Evolutionary conservation across 92 coral and sea anemone genomes (phyloP), one percentile per base, ranked within the genome.

Genomic region (Diadumene lineata): DNA sequence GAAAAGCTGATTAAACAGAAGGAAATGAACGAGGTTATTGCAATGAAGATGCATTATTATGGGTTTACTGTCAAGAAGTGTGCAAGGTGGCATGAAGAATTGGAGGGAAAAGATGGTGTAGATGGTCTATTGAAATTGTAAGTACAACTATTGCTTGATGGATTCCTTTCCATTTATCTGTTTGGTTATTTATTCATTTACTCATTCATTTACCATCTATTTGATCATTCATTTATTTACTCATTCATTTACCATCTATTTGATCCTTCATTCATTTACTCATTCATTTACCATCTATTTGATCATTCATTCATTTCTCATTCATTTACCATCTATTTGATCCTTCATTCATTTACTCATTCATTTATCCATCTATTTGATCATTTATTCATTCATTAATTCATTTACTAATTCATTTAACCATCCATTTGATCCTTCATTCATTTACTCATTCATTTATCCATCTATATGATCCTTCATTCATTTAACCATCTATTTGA

Each of bases 21-120:
- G 22, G 74, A 64, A 0, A 85, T 86, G 88, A 85, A 86, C 44
- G 98, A 94, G 43, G 88, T 94, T 22, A 79, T 94, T 78, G 93
- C 94, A 7, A 85, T 94, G 97, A 94, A 94, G 84, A 68, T 94
- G 46, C 98, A 94, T 29, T 94, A 88, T 68, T 69, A 82, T 18
- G 93, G 88, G 0, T 69, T 78, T 53, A 74, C 85, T 21, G 79
- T 94, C 57, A 79, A 81, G 66, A 85, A 60, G 44, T 90, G 92
- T 73, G 97, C 89, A 6, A 77, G 97, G 63, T 94, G 98, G 98
- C 88, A 81, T 31, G 77, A 88, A 23, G 94, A 81, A 1, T 62
- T 91, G 65, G 97, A 91, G 11, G 97, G 98, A 22, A 89, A 91
- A 69, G 89, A 79, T 43, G 97, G 97, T 22, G 78, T 91, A 28